Conservation (phyloP, 2,888 invertebrate genomes). For the Chymomyza caudatula region DNA sequence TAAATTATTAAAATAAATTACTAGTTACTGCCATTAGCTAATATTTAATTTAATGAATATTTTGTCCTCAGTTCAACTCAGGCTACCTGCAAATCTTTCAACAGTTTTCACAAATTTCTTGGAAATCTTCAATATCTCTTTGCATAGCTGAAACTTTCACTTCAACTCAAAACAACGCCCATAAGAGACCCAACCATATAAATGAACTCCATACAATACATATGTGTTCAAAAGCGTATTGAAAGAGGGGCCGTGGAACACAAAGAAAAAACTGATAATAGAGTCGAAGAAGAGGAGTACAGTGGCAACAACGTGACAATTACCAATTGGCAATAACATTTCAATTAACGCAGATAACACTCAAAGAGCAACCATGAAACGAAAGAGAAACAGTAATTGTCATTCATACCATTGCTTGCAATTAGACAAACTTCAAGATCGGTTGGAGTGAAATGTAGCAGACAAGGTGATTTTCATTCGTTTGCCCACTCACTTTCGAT, state of each 20-base stretch:
- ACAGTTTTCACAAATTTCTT: conserved; percentile 36
- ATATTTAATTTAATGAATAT: not conserved
- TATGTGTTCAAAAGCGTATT: not conserved
- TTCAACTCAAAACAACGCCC: conserved; percentile 51
- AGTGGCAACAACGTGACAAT: conserved; percentile 37
- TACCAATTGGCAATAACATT: conserved; percentile 62
- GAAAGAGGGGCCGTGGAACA: not conserved
- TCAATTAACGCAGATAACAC: conserved; percentile 56
- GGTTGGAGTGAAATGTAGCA: no score
- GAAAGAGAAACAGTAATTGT: conserved; percentile 16
- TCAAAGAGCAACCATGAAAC: not conserved
- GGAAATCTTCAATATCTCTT: conserved; percentile 36
- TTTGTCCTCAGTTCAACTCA: no score
- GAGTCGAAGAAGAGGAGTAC: conserved; percentile 4
- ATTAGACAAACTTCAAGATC: conserved; percentile 9
- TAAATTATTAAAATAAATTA: not conserved
- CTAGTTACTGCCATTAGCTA: not conserved
- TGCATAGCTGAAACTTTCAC: conserved; percentile 46
- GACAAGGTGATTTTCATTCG: not conserved
- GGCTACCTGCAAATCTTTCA: not conserved
- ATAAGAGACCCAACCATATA: conserved; percentile 19
- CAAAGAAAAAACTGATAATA: conserved; percentile 2
- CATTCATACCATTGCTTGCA: no score
- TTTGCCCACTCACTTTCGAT: not conserved
- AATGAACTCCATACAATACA: not conserved